Evolutionary conservation across 1,140 invertebrate species (phyloP).

Genomic region (Bactericera cockerelli): DNA sequence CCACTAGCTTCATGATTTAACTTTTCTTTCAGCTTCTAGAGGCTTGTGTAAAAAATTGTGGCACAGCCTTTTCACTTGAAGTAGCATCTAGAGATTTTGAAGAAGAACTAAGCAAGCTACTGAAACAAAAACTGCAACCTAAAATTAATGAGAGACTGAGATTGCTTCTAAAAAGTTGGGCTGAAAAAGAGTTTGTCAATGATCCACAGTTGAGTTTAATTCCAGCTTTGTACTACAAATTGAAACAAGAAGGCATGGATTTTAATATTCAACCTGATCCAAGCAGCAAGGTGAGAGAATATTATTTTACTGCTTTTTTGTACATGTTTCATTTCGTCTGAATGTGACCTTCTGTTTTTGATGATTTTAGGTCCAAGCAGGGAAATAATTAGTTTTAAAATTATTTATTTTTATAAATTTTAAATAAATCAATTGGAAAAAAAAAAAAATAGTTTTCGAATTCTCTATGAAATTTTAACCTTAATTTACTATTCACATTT

Average conservation of each 20-base stretch:
- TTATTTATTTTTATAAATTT: too few species aligned
- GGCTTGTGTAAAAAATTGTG: slow-evolving; percentile 93
- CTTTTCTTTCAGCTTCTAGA: slow-evolving; percentile 71
- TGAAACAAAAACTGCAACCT: slow-evolving; percentile 35
- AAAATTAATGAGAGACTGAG: slow-evolving; percentile 67
- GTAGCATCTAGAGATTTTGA: slow-evolving; percentile 93
- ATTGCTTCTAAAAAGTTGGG: slow-evolving; percentile 79
- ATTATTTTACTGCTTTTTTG: too few species aligned
- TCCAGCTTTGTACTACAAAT: slow-evolving; percentile 65
- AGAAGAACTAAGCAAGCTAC: slow-evolving; percentile 61
- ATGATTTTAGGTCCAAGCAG: too few species aligned
- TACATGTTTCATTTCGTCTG: too few species aligned
- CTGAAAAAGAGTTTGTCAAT: slow-evolving; percentile 81
- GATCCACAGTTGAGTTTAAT: slow-evolving; percentile 85
- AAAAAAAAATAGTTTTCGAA: too few species aligned
- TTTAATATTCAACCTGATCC: slow-evolving; percentile 41
- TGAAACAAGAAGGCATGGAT: slow-evolving; percentile 58
- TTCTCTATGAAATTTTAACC: too few species aligned
- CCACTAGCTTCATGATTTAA: too few species aligned
- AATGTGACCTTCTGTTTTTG: too few species aligned
- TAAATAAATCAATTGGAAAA: too few species aligned
- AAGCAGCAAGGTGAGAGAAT: slow-evolving; percentile 15
- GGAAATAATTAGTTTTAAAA: too few species aligned
- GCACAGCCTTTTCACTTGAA: slow-evolving; percentile 79
- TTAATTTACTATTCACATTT: too few species aligned